Evolutionary conservation across 30 jellyfish, hydroid and myxozoan genomes (phyloP).

Genomic region (Pseudorhiza aurosa): DNA sequence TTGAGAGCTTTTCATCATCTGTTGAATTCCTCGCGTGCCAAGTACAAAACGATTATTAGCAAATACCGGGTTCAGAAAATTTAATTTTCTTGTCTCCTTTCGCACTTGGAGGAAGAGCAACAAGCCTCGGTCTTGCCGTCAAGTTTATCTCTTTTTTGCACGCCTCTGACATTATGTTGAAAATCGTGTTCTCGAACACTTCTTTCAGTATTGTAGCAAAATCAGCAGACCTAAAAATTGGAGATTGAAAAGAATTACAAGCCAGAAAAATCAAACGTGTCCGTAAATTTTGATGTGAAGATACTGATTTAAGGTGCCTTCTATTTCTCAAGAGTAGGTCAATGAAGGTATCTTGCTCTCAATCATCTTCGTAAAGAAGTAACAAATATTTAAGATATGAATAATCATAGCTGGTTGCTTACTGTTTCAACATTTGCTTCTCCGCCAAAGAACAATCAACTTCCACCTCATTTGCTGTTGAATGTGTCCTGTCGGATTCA

Average conservation of each 20-base stretch:
- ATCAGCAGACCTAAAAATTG: constrained; percentile 78
- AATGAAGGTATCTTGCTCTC: no score
- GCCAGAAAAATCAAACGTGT: no score
- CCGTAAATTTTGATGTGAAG: no score
- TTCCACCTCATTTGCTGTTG: neutral
- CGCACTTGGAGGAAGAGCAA: constrained; percentile 85
- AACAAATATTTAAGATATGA: no score
- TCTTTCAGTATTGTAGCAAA: constrained; percentile 47
- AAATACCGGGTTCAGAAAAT: neutral
- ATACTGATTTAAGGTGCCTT: no score
- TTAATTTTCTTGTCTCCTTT: constrained; percentile 38
- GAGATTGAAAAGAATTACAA: neutral
- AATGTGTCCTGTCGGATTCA: neutral
- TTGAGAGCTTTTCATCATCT: neutral
- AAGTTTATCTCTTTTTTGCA: constrained; percentile 67
- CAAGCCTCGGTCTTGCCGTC: constrained; percentile 84
- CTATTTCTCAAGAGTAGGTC: no score
- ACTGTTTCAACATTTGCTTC: neutral
- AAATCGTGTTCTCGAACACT: constrained; percentile 76
- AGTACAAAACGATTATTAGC: neutral
- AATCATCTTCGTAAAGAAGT: no score
- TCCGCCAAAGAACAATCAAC: neutral
- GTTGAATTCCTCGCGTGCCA: neutral
- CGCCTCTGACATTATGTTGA: constrained; percentile 80
- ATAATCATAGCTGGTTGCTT: neutral